These are phyloP conservation scores for Protonemura montana DNA, from an alignment of 2,888 invertebrate genomes.

Conservation along the genomic window DNA sequence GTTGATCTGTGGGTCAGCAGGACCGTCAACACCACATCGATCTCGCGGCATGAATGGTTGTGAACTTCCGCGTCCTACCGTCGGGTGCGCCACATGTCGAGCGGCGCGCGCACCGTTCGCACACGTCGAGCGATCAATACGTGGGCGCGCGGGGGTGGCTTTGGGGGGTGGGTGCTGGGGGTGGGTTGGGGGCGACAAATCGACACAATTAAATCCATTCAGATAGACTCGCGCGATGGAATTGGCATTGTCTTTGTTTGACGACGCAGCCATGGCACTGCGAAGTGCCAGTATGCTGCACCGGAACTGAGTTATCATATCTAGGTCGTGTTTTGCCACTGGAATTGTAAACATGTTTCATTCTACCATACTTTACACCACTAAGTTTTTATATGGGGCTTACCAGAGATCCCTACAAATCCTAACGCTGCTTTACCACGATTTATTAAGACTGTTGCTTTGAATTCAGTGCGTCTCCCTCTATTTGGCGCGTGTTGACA, in stretches of 20 bases:
- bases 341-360: not conserved
- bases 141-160: slow-evolving; percentile 1
- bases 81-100: not conserved
- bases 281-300: not conserved
- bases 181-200: slow-evolving; percentile 3
- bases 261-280: not conserved
- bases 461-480: no score
- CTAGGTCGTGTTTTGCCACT: not conserved
- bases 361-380: not conserved
- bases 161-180: not conserved
- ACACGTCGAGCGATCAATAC: not conserved
- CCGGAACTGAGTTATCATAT: not conserved
- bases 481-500: not conserved
- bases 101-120: not conserved
- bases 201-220: slow-evolving; percentile 12
- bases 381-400: no score
- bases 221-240: not conserved
- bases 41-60: not conserved
- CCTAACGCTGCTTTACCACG: no score
- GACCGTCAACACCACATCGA: not conserved
- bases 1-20: not conserved
- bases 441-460: no score
- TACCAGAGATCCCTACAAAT: no score
- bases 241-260: not conserved
- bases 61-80: not conserved